Conservation (phyloP, 1,140 invertebrate genomes). For the Galleria mellonella region DNA sequence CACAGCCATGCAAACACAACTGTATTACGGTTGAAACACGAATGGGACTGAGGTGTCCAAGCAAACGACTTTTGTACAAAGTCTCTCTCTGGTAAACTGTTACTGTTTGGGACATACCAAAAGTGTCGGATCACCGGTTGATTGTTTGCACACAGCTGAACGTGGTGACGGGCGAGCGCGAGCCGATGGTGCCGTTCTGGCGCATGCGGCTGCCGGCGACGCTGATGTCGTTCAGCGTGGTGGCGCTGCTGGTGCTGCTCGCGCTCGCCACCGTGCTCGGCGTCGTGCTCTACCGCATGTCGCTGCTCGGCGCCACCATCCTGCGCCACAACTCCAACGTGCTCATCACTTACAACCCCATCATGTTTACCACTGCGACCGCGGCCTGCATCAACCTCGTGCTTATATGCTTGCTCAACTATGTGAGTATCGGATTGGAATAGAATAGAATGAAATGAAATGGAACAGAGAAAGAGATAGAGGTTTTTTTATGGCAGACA, state of each 20-base stretch:
- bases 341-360: conserved; percentile 81
- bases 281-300: conserved; percentile 94
- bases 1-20: too few relatives aligned
- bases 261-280: conserved; percentile 91
- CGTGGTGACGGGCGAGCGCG: conserved; percentile 84
- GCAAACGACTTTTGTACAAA: too few relatives aligned
- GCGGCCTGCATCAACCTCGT: conserved; percentile 91
- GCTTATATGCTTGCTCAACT: conserved; percentile 91
- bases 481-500: too few relatives aligned
- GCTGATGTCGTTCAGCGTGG: conserved; percentile 88
- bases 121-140: too few relatives aligned
- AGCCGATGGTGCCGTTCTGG: conserved; percentile 93
- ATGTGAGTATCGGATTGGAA: conserved; percentile 80
- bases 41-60: too few relatives aligned
- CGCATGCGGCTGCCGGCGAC: conserved; percentile 88
- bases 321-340: conserved; percentile 69
- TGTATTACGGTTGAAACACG: too few relatives aligned
- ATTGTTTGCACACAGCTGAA: conserved; percentile 67
- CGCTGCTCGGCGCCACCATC: conserved; percentile 81
- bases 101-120: too few relatives aligned
- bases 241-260: conserved; percentile 84
- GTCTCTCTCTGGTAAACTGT: too few relatives aligned
- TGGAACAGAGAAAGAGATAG: too few relatives aligned
- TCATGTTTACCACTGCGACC: conserved; percentile 87
- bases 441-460: too few relatives aligned